These are phyloP conservation scores for Himalopsyche anomala DNA, from an alignment of 2,888 invertebrate genomes.

Conservation along the genomic window DNA sequence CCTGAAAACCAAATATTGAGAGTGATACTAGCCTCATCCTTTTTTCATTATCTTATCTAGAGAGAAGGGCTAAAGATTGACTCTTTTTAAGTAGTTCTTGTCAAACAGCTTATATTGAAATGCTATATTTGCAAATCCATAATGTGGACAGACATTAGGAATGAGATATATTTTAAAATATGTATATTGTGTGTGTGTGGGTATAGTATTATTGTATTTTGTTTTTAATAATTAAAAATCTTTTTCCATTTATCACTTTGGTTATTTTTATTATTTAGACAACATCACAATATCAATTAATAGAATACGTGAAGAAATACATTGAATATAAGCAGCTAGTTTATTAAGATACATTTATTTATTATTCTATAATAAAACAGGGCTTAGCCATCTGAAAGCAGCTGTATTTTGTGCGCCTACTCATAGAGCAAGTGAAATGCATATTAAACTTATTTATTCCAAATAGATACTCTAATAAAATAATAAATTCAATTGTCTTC, in stretches of 20 bases:
- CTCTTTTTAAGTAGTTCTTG: too few relatives aligned
- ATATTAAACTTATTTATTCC: not conserved
- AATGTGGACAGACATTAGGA: too few relatives aligned
- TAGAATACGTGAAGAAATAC: slow-evolving; percentile 54
- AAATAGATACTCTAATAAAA: not conserved
- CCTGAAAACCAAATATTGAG: too few relatives aligned
- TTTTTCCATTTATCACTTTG: slow-evolving; percentile 61
- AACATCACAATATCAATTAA: slow-evolving; percentile 55
- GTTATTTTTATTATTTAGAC: slow-evolving; percentile 60
- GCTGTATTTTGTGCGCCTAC: not conserved
- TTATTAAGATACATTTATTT: slow-evolving; percentile 44
- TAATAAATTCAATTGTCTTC: not conserved
- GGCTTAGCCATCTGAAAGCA: not conserved
- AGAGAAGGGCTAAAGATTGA: too few relatives aligned
- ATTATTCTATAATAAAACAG: slow-evolving; percentile 36
- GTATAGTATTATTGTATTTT: not conserved
- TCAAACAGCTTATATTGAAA: too few relatives aligned
- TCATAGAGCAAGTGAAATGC: not conserved
- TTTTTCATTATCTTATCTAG: too few relatives aligned
- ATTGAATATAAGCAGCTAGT: slow-evolving; percentile 46
- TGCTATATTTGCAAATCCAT: too few relatives aligned
- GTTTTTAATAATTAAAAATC: slow-evolving; percentile 41
- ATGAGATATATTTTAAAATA: too few relatives aligned
- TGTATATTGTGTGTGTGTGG: not conserved
- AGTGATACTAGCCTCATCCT: too few relatives aligned